Conservation (phyloP, 2,888 invertebrate species). For the Phalera bucephala region DNA sequence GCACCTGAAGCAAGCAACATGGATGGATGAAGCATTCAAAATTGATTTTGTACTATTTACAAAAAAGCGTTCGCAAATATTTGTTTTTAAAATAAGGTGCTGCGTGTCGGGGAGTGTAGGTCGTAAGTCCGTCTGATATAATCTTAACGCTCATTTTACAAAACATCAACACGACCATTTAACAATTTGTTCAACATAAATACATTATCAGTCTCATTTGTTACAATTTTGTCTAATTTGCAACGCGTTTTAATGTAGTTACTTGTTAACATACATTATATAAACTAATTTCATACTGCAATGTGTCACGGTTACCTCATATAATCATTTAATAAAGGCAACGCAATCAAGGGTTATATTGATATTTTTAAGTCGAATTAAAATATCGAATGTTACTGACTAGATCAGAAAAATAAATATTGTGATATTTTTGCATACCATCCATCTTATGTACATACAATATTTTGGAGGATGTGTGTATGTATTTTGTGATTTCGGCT, state of each 20-base stretch:
- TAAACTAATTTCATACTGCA: slow-evolving; percentile 16
- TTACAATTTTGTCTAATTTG: slow-evolving; percentile 47
- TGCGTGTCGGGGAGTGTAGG: slow-evolving; percentile 15
- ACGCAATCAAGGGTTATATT: slow-evolving; percentile 25
- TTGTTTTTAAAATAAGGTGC: slow-evolving; percentile 5
- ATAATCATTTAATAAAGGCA: slow-evolving; percentile 44
- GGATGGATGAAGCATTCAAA: slow-evolving; percentile 54
- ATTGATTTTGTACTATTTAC: slow-evolving; percentile 51
- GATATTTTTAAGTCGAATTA: slow-evolving; percentile 26
- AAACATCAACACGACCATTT: slow-evolving; percentile 37
- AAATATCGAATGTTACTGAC: slow-evolving; percentile 46
- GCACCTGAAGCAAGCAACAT: slow-evolving; percentile 62
- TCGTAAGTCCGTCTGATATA: slow-evolving; percentile 17
- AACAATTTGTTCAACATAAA: slow-evolving; percentile 51
- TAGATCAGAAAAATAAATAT: slow-evolving; percentile 48
- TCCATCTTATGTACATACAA: slow-evolving; percentile 29
- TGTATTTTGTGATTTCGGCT: slow-evolving; percentile 17
- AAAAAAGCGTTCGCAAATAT: slow-evolving; percentile 16
- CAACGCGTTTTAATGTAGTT: slow-evolving; percentile 27
- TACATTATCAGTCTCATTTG: slow-evolving; percentile 68
- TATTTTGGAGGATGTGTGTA: slow-evolving; percentile 20
- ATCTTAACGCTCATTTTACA: slow-evolving; percentile 29
- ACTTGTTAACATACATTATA: slow-evolving; percentile 13
- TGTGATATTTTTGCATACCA: slow-evolving; percentile 31
- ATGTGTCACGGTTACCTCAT: slow-evolving; percentile 30